Conservation (phyloP, 2,888 invertebrate species). For the Alitta virens region DNA sequence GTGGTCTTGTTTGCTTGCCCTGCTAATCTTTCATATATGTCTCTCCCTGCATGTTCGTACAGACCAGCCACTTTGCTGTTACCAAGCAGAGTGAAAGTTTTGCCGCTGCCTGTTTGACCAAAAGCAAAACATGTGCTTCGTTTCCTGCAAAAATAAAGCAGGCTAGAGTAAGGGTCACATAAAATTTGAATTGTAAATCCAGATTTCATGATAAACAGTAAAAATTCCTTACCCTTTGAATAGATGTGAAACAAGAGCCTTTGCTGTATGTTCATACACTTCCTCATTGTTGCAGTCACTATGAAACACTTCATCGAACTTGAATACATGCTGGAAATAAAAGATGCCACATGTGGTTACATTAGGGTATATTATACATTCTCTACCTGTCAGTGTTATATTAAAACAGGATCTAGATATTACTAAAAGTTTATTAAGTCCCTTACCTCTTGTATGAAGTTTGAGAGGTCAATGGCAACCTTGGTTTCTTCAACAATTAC, state of each 20-base stretch:
- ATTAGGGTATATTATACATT: too few relatives aligned
- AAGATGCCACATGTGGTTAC: too few relatives aligned
- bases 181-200: too few relatives aligned
- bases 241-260: constrained; percentile 47
- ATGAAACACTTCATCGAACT: constrained; percentile 54
- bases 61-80: constrained; percentile 43
- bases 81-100: constrained; percentile 55
- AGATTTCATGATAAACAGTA: too few relatives aligned
- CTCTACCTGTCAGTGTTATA: background rate
- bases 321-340: constrained; percentile 54
- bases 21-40: constrained; percentile 44
- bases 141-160: constrained; percentile 36
- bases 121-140: constrained; percentile 55
- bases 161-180: background rate
- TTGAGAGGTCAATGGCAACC: constrained; percentile 49
- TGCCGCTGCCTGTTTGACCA: constrained; percentile 56
- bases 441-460: constrained; percentile 50
- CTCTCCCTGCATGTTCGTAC: constrained; percentile 49
- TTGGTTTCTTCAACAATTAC: constrained; percentile 50
- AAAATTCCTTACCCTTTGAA: constrained; percentile 45
- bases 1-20: constrained; percentile 23
- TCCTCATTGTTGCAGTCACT: constrained; percentile 48
- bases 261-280: constrained; percentile 48
- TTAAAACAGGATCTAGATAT: too few relatives aligned
- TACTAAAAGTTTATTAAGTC: too few relatives aligned